Evolutionary conservation across 1,140 invertebrate genomes (phyloP), one percentile per base, ranked within the genome.

Genomic region (Heterodera schachtii): DNA sequence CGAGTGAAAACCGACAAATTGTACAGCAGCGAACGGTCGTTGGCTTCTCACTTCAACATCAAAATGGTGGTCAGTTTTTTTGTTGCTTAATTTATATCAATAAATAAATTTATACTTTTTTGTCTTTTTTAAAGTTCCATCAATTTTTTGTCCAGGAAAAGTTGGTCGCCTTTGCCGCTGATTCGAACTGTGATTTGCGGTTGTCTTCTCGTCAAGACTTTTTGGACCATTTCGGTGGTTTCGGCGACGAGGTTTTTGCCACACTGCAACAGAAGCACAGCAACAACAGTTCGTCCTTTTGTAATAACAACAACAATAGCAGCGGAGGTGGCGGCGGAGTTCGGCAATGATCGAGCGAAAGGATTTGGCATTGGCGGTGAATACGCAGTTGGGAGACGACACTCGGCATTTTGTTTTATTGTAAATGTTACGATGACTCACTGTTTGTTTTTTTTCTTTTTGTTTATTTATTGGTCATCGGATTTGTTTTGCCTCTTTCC

Each of bases 1-100:
- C 60, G 75, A 52, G 76, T 80, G 46, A 60, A 78, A 13, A 69
- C 77, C 7, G 77, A 78, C 60, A 78, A 78, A 78, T 49, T 71
- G 21, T 78, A 78, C 31, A 78, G 31, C 70, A 78, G 66, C 70
- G 77, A 78, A 7, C 31, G 77, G 66, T 41, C 77, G 13, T 69
- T 78, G 77, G 77, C 77, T 31, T 43, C 70, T 16, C 31, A 21
- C 8, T 69, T 78, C 66, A 41, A 78, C 57, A 69, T 7, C 21
- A 78, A 71, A 70, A 69, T 78, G 64, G 77, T 78, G 77, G 77
- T 78, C 19, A 78, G 77, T 77, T 9, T 52, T 52, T 6, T 52
- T 52, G 6, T 52, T 52, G 11, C 49, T 11, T 52, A 6, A 52
- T 52, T 8, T 8, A 52, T 52, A 6, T 52, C 11, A 52, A 52